A percentile compares a stretch with the other conserved stretches of the same genome.
These are phyloP conservation scores for Carassius gibelio DNA, from an alignment of 2,113 vertebrate genomes.

Conservation along the genomic window DNA sequence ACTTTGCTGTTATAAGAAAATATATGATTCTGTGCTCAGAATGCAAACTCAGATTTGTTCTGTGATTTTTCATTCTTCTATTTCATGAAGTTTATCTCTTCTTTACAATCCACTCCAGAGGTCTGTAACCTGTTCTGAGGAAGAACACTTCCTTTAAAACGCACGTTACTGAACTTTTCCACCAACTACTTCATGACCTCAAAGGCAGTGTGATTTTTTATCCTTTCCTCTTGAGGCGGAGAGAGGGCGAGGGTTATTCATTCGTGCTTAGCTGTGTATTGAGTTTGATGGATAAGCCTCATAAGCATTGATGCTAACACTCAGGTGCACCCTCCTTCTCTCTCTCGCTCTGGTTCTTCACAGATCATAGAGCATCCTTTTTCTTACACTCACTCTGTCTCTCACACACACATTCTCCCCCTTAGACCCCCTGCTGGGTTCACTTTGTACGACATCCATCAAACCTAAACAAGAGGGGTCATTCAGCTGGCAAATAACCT, in stretches of 20 bases:
- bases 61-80: neutral
- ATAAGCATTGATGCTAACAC: conserved; percentile 53
- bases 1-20: too few species aligned
- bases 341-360: conserved; percentile 53
- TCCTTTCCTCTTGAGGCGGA: conserved; percentile 48
- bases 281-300: conserved; percentile 58
- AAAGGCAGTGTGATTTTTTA: conserved; percentile 44
- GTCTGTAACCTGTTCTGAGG: conserved; percentile 19
- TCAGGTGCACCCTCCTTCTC: conserved; percentile 46
- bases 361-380: conserved; percentile 59
- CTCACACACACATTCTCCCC: conserved; percentile 28
- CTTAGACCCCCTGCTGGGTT: conserved; percentile 49
- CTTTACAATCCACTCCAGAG: neutral
- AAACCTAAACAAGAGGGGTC: conserved; percentile 56
- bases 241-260: conserved; percentile 55
- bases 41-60: neutral
- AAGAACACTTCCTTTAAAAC: neutral
- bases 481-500: conserved; percentile 59
- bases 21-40: neutral
- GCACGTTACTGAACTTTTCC: conserved; percentile 12
- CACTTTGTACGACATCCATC: conserved; percentile 53
- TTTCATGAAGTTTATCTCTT: neutral
- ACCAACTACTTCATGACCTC: conserved; percentile 46
- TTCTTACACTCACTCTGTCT: conserved; percentile 18
- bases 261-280: conserved; percentile 53